These are phyloP conservation scores for Poecile atricapillus DNA, from an alignment of 2,113 vertebrate genomes.

Conservation along the genomic window DNA sequence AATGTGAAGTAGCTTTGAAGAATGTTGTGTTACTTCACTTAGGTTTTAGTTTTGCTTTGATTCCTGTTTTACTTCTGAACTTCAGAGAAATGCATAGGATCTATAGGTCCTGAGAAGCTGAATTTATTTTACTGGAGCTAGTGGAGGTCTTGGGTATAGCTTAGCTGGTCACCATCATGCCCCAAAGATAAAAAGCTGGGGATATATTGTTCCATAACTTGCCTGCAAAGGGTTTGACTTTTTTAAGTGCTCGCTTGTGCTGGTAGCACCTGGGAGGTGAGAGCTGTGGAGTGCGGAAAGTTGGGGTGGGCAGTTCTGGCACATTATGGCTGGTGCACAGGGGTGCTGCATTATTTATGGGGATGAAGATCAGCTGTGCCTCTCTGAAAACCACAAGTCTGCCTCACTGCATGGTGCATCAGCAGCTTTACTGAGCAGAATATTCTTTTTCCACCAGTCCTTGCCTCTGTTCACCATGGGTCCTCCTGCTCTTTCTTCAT, in stretches of 20 bases:
- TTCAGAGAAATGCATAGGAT: background rate
- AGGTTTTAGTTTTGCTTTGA: background rate
- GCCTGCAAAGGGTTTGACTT: background rate
- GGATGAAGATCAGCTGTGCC: background rate
- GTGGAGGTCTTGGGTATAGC: rapidly evolving
- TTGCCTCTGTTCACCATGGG: background rate
- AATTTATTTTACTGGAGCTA: background rate
- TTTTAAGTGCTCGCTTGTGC: background rate
- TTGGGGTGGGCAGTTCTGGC: background rate
- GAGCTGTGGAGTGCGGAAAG: rapidly evolving
- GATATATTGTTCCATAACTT: background rate
- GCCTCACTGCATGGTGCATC: background rate
- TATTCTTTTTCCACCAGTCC: background rate
- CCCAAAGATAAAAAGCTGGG: background rate
- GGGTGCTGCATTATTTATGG: rapidly evolving
- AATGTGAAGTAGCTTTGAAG: background rate
- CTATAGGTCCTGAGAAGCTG: background rate
- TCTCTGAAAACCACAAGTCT: background rate
- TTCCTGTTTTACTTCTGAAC: background rate
- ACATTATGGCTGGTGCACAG: rapidly evolving
- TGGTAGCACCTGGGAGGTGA: background rate
- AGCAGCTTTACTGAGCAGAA: background rate
- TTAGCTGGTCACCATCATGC: background rate
- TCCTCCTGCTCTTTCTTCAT: background rate
- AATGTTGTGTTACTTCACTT: background rate